phyloP scores from a whole-genome alignment of 2,113 vertebrate species.

The Megaptera novaeangliae region DNA sequence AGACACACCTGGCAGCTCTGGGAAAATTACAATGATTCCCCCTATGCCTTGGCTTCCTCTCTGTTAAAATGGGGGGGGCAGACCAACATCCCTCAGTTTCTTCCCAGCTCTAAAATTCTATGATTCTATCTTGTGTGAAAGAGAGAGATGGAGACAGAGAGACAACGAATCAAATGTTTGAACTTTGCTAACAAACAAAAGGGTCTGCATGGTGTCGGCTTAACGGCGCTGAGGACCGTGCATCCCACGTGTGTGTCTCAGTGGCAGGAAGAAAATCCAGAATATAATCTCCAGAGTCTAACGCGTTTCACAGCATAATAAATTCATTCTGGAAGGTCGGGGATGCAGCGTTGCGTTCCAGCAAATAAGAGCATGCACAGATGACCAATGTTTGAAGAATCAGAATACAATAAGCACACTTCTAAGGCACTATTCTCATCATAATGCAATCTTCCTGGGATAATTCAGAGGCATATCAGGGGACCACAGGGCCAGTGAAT shows the following conservation, averaged over 20 bases:
- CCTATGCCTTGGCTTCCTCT: neutral
- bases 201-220: rapidly evolving
- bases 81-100: neutral
- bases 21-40: rapidly evolving
- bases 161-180: too few relatives aligned
- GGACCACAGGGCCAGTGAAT: rapidly evolving
- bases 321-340: neutral
- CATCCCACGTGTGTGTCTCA: rapidly evolving
- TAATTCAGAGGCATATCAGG: rapidly evolving
- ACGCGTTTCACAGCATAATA: neutral
- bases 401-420: rapidly evolving
- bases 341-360: neutral
- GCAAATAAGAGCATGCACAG: neutral
- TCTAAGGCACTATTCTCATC: rapidly evolving
- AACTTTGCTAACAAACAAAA: too few relatives aligned
- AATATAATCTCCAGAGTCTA: neutral
- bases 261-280: neutral
- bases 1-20: rapidly evolving
- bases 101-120: neutral
- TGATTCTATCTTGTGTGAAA: neutral
- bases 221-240: rapidly evolving
- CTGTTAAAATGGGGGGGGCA: neutral
- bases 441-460: rapidly evolving
- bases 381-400: neutral
- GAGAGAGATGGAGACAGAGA: neutral